Evolutionary conservation across 30 jellyfish, hydroid and myxozoan genomes (phyloP).

Genomic region (Nemopilema nomurai): DNA sequence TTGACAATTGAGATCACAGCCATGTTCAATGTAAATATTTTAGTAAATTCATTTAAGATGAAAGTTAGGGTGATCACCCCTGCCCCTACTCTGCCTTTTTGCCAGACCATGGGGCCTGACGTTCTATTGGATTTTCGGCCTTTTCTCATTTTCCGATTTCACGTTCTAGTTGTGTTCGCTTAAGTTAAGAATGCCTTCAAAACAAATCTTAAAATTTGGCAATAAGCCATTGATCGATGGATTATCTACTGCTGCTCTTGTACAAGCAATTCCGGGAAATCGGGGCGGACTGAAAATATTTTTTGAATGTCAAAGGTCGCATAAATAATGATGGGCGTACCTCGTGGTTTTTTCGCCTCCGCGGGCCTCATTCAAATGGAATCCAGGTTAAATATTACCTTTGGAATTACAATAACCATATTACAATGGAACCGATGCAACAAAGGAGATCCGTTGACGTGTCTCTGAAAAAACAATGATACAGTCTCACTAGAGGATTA

Average conservation of each 20-base stretch:
- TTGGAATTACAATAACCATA: background rate
- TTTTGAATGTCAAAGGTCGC: background rate
- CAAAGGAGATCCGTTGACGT: constrained; percentile 18
- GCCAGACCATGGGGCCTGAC: no score
- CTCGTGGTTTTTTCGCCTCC: background rate
- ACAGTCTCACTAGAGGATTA: constrained; percentile 9
- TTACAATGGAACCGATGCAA: constrained; percentile 10
- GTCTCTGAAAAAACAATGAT: background rate
- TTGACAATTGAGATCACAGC: no score
- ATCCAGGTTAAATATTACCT: background rate
- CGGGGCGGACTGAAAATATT: background rate
- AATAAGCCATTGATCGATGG: background rate
- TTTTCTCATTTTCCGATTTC: no score
- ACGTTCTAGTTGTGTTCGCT: no score
- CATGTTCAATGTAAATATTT: no score
- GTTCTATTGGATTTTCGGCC: no score
- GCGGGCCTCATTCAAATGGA: background rate
- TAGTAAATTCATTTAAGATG: no score
- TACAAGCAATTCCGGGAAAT: background rate
- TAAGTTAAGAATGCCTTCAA: no score
- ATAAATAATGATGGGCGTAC: background rate
- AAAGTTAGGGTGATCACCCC: no score
- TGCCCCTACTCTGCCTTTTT: no score
- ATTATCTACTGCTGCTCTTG: background rate
- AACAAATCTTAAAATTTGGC: no score